Percentiles rank a stretch among this genome's conserved stretches.
Evolutionary conservation across 2,113 vertebrate species (phyloP).

Genomic region (Xenopus borealis): DNA sequence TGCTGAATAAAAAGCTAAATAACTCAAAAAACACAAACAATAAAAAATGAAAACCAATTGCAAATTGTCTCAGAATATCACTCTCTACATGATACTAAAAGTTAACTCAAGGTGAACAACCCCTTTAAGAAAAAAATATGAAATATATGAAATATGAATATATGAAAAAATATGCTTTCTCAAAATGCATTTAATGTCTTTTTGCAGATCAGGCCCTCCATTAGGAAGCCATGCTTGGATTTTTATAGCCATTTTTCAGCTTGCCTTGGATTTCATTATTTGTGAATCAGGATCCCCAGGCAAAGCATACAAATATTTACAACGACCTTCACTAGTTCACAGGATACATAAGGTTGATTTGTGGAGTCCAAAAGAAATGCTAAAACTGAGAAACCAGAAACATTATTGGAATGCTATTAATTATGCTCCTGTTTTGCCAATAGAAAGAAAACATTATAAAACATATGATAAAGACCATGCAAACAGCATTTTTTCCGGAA

Average conservation of each 20-base stretch:
- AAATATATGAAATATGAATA: no score
- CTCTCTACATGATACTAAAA: no score
- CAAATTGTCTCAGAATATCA: no score
- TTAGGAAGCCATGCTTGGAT: conserved; percentile 75
- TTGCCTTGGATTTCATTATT: conserved; percentile 65
- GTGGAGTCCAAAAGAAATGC: conserved; percentile 57
- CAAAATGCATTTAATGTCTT: conserved; percentile 45
- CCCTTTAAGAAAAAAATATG: no score
- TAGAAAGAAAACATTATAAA: conserved; percentile 47
- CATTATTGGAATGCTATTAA: conserved; percentile 54
- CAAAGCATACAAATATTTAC: conserved; percentile 50
- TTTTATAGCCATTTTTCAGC: conserved; percentile 75
- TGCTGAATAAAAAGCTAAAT: no score
- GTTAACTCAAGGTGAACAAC: no score
- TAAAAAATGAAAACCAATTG: no score
- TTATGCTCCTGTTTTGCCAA: conserved; percentile 34
- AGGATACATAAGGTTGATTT: conserved; percentile 51
- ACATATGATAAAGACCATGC: conserved; percentile 51
- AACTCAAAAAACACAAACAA: no score
- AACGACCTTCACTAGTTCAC: conserved; percentile 51
- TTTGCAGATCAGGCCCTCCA: conserved; percentile 66
- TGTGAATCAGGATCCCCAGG: conserved; percentile 60
- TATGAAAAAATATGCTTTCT: no score
- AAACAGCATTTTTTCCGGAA: conserved; percentile 43
- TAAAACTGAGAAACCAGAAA: conserved; percentile 45